phyloP scores from a whole-genome alignment of 2,888 invertebrate genomes.

The Tenthredo amoena region DNA sequence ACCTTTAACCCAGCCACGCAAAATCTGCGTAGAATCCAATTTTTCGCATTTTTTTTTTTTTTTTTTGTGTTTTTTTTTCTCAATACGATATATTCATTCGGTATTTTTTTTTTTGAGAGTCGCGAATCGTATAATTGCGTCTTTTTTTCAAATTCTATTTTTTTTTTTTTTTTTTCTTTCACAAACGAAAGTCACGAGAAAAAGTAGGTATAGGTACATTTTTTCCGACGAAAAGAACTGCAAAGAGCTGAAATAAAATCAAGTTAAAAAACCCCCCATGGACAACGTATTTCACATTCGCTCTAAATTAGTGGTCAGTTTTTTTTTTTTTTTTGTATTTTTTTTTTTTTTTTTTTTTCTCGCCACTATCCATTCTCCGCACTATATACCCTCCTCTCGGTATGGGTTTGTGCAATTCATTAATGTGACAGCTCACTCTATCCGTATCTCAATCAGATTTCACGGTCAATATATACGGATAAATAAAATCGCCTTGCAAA shows the following conservation, averaged over 20 bases:
- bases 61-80: not conserved
- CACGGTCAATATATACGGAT: slow-evolving; percentile 22
- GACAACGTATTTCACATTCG: not conserved
- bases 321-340: not conserved
- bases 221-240: not conserved
- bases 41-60: not conserved
- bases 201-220: not conserved
- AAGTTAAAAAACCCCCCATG: no score
- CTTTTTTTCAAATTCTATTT: not conserved
- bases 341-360: not conserved
- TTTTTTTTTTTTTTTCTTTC: not conserved
- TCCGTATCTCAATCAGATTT: slow-evolving; percentile 38
- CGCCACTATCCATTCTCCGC: not conserved
- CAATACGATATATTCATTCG: not conserved
- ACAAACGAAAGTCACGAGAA: no score
- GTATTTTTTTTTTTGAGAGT: not conserved
- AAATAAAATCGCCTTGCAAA: not conserved
- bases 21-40: not conserved
- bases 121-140: not conserved
- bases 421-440: slow-evolving; percentile 20
- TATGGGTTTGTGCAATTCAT: not conserved
- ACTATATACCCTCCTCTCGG: no score
- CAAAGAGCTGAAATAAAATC: not conserved
- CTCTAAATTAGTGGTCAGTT: not conserved
- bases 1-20: not conserved